Conservation (phyloP, 1,140 invertebrate genomes). For the Teleogryllus occipitalis region DNA sequence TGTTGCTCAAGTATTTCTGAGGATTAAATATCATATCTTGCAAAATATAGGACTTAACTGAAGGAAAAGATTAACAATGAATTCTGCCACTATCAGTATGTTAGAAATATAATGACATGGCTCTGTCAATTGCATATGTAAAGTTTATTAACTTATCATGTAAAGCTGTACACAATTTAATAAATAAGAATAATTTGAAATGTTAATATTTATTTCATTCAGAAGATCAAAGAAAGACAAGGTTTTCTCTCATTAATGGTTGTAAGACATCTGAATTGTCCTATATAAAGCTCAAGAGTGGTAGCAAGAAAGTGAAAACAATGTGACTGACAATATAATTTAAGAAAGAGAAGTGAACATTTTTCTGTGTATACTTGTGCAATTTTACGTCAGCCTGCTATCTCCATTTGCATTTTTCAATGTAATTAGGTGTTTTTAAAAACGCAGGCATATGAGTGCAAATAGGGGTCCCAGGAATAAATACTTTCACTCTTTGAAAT, state of each 20-base stretch:
- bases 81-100: no score
- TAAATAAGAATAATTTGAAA: background rate
- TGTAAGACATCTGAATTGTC: background rate
- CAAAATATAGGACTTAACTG: no score
- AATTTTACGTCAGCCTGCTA: background rate
- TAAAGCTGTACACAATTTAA: no score
- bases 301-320: background rate
- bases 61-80: no score
- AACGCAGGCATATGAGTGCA: background rate
- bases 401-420: conserved; percentile 5
- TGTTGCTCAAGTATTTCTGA: no score
- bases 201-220: background rate
- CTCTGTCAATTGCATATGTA: no score
- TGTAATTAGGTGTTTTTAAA: background rate
- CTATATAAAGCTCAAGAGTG: background rate
- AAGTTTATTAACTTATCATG: no score
- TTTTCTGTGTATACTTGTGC: background rate
- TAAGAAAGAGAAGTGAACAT: background rate
- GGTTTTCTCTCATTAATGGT: background rate
- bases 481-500: background rate
- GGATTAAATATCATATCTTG: no score
- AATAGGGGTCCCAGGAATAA: background rate
- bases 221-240: background rate
- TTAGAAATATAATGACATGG: no score
- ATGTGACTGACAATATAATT: background rate